A percentile compares a stretch with the other conserved stretches of the same genome.
Conservation (phyloP, 2,113 vertebrate species). For the Ramphastos sulfuratus region DNA sequence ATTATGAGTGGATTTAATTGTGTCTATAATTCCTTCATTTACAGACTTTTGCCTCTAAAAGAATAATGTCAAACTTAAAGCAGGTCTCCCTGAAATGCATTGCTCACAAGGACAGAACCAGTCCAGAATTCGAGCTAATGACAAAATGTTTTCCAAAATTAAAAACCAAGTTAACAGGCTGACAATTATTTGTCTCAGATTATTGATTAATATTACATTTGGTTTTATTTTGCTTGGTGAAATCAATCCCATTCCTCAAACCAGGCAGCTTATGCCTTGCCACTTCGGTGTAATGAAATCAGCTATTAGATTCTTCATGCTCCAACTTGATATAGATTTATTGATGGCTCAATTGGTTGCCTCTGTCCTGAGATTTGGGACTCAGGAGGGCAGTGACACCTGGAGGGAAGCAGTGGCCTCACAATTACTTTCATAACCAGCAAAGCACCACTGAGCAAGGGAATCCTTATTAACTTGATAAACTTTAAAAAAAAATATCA, state of each 20-base stretch:
- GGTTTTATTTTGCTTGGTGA: constrained; percentile 41
- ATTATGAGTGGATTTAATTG: constrained; percentile 17
- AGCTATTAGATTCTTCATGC: background rate
- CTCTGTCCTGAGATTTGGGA: background rate
- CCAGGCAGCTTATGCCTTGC: background rate
- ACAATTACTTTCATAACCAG: background rate
- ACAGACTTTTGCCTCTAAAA: background rate
- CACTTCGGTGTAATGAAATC: background rate
- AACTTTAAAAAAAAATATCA: background rate
- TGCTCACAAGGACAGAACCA: background rate
- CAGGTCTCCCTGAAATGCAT: constrained; percentile 4
- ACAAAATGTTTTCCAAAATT: constrained; percentile 6
- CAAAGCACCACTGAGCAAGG: background rate
- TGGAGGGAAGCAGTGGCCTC: background rate
- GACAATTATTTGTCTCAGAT: constrained; percentile 18
- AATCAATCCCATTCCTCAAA: constrained; percentile 40
- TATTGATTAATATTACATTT: constrained; percentile 50
- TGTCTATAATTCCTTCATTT: constrained; percentile 17
- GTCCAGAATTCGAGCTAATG: constrained; percentile 25
- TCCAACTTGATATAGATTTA: background rate
- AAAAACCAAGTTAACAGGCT: constrained; percentile 41
- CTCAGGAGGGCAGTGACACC: background rate
- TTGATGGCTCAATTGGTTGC: background rate
- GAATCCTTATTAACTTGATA: background rate
- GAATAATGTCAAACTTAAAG: constrained; percentile 17